Conservation (phyloP, 2,888 invertebrate species). For the Caradrina clavipalpis region DNA sequence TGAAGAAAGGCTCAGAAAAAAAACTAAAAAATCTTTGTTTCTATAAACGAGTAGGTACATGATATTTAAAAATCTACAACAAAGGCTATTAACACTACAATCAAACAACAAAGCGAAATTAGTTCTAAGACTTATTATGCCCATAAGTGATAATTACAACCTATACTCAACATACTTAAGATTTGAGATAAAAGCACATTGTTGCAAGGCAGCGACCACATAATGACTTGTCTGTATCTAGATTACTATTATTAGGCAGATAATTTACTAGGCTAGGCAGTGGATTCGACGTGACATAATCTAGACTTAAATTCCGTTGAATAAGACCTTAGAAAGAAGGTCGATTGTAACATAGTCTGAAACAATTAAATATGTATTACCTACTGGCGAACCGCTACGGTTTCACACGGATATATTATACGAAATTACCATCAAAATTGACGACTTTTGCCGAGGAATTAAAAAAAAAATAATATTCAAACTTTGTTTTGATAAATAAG, state of each 20-base stretch:
- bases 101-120: slow-evolving; percentile 27
- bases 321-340: not conserved
- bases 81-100: slow-evolving; percentile 8
- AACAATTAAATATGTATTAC: not conserved
- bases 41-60: not conserved
- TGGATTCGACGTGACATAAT: slow-evolving; percentile 16
- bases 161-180: slow-evolving; percentile 39
- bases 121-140: slow-evolving; percentile 17
- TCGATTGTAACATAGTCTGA: not conserved
- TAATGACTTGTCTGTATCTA: slow-evolving; percentile 35
- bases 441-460: too few species aligned
- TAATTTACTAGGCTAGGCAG: slow-evolving; percentile 15
- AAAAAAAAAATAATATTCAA: too few species aligned
- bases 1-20: too few species aligned
- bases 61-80: not conserved
- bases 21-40: too few species aligned
- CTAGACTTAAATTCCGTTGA: not conserved
- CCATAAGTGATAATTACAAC: slow-evolving; percentile 44
- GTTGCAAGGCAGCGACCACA: slow-evolving; percentile 18
- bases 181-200: slow-evolving; percentile 45
- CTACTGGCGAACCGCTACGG: too few species aligned
- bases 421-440: too few species aligned
- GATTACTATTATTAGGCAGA: slow-evolving; percentile 49
- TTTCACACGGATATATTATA: too few species aligned
- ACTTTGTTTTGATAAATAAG: too few species aligned